phyloP scores from a whole-genome alignment of 2,113 vertebrate species.

The Alethe diademata region DNA sequence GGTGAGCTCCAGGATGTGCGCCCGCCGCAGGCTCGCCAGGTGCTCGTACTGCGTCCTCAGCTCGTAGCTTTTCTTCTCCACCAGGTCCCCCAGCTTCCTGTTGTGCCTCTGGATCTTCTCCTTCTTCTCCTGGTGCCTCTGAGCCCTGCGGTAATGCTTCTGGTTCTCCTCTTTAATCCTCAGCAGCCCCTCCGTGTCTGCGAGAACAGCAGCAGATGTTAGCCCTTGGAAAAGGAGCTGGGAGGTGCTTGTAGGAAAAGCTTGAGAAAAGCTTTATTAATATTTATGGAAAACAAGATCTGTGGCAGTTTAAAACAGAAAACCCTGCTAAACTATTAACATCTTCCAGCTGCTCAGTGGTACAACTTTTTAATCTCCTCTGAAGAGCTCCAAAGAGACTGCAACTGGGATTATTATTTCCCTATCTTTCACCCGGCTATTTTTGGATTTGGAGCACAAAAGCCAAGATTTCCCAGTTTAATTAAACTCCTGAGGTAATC shows the following conservation, averaged over 20 bases:
- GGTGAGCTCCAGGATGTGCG: constrained; percentile 88
- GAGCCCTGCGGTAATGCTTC: constrained; percentile 87
- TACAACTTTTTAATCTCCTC: neutral
- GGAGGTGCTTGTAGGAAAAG: neutral
- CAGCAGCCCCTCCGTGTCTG: constrained; percentile 84
- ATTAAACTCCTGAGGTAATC: constrained; percentile 34
- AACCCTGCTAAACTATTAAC: neutral
- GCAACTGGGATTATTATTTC: neutral
- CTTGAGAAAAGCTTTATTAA: neutral
- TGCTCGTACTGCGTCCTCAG: constrained; percentile 79
- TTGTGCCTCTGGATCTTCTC: constrained; percentile 94
- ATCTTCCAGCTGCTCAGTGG: neutral
- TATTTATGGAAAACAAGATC: neutral
- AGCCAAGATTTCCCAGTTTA: constrained; percentile 22
- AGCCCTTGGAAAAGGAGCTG: neutral
- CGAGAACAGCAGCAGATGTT: constrained; percentile 2
- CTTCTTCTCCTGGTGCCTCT: constrained; percentile 92
- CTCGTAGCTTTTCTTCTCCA: constrained; percentile 83
- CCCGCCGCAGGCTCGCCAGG: constrained; percentile 80
- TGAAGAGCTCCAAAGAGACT: neutral
- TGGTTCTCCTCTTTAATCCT: constrained; percentile 89
- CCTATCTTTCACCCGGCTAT: neutral
- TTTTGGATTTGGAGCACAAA: constrained; percentile 25
- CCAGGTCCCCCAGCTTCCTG: constrained; percentile 84
- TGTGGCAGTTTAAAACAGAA: neutral